These are phyloP conservation scores for Holocentrus rufus DNA, from an alignment of 2,797 vertebrate genomes.

Conservation along the genomic window DNA sequence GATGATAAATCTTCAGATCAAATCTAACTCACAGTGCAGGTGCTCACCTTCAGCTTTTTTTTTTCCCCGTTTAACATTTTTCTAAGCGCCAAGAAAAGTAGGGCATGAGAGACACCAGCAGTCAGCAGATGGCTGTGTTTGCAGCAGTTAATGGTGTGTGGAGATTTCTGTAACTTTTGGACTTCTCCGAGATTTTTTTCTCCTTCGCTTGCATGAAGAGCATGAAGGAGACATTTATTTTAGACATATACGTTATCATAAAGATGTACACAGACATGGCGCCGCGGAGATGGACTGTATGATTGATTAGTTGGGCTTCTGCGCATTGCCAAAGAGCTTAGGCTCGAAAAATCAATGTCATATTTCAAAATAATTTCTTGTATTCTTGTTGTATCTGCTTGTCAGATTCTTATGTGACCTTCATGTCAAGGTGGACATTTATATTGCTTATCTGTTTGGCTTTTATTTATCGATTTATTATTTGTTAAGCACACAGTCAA, in stretches of 20 bases:
- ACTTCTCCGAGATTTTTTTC: conserved; percentile 18
- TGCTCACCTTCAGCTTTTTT: conserved; percentile 52
- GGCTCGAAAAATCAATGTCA: neutral
- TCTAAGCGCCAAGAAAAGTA: conserved; percentile 45
- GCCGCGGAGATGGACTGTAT: neutral
- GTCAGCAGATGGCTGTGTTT: conserved; percentile 50
- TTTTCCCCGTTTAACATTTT: conserved; percentile 52
- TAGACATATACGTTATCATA: conserved; percentile 1
- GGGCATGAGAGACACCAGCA: conserved; percentile 27
- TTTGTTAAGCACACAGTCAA: too few relatives aligned
- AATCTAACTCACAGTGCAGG: conserved; percentile 39
- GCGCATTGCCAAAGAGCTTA: neutral
- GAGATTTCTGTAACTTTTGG: conserved; percentile 15
- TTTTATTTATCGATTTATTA: too few relatives aligned
- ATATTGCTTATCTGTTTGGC: too few relatives aligned
- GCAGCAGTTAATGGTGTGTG: conserved; percentile 34
- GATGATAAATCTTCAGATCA: conserved; percentile 42
- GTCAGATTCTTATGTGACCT: neutral
- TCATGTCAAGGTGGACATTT: too few relatives aligned
- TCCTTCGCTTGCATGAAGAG: conserved; percentile 5
- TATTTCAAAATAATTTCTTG: neutral
- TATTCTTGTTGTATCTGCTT: neutral
- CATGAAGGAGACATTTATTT: too few relatives aligned
- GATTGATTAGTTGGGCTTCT: neutral
- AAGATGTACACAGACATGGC: neutral